Percentiles rank a stretch among this genome's conserved stretches.
These are phyloP conservation scores for Vireo griseus DNA, from an alignment of 2,797 vertebrate genomes.

Conservation along the genomic window DNA sequence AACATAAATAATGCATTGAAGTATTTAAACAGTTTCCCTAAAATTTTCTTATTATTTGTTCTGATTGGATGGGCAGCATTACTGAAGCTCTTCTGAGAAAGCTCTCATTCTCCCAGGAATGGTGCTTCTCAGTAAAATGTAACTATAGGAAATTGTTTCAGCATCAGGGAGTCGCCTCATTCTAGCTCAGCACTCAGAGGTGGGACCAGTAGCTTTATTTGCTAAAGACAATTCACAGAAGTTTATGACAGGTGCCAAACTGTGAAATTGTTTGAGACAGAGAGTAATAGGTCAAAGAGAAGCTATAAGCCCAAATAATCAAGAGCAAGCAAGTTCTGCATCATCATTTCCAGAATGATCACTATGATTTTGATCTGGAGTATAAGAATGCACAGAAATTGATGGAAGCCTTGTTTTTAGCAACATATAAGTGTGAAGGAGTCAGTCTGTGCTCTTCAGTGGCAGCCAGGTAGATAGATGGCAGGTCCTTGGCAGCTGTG, in stretches of 20 bases:
- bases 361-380: background rate
- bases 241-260: background rate
- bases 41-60: background rate
- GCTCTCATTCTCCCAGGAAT: background rate
- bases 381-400: background rate
- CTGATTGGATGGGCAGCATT: background rate
- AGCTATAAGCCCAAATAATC: background rate
- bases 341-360: background rate
- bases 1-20: background rate
- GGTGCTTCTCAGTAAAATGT: background rate
- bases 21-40: background rate
- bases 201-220: background rate
- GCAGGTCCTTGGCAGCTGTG: background rate
- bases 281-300: background rate
- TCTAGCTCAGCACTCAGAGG: background rate
- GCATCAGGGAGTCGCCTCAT: background rate
- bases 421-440: background rate
- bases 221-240: background rate
- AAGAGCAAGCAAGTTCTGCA: background rate
- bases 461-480: background rate
- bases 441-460: background rate
- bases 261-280: background rate
- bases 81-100: background rate
- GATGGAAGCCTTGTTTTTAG: background rate
- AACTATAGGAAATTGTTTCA: background rate